phyloP scores from a whole-genome alignment of 2,113 vertebrate genomes.

The Nothoprocta perdicaria region DNA sequence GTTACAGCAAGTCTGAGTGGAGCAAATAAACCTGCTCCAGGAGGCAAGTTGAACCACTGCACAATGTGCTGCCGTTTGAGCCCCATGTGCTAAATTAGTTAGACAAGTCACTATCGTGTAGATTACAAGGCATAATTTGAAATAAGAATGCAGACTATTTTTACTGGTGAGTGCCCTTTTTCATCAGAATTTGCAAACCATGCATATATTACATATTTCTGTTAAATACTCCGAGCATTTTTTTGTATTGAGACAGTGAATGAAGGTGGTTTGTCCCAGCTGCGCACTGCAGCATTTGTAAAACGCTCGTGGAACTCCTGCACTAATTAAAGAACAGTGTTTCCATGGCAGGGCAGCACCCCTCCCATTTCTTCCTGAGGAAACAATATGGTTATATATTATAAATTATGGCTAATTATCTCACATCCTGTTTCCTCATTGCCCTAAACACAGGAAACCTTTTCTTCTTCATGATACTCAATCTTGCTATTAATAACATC shows the following conservation, averaged over 20 bases:
- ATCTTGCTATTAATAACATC: constrained; percentile 14
- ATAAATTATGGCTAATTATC: constrained; percentile 47
- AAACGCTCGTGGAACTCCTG: background rate
- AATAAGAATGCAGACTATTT: background rate
- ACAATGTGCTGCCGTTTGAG: background rate
- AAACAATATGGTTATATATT: constrained; percentile 41
- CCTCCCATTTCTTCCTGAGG: background rate
- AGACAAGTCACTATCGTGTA: background rate
- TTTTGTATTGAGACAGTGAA: background rate
- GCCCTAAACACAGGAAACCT: constrained; percentile 45
- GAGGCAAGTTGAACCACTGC: background rate
- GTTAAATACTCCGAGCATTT: background rate
- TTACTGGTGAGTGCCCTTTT: background rate
- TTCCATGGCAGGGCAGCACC: background rate
- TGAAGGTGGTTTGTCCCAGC: background rate
- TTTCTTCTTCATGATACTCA: constrained; percentile 34
- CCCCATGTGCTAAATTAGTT: background rate
- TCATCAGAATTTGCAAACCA: background rate
- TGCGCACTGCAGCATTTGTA: background rate
- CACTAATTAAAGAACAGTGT: constrained; percentile 20
- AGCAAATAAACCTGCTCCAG: background rate
- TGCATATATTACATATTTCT: background rate
- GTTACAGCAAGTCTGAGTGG: background rate
- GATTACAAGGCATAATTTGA: background rate
- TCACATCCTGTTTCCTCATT: constrained; percentile 40